Evolutionary conservation across 2,113 vertebrate species (phyloP), one percentile per base, ranked within the genome.

Genomic region (Hemicordylus capensis): DNA sequence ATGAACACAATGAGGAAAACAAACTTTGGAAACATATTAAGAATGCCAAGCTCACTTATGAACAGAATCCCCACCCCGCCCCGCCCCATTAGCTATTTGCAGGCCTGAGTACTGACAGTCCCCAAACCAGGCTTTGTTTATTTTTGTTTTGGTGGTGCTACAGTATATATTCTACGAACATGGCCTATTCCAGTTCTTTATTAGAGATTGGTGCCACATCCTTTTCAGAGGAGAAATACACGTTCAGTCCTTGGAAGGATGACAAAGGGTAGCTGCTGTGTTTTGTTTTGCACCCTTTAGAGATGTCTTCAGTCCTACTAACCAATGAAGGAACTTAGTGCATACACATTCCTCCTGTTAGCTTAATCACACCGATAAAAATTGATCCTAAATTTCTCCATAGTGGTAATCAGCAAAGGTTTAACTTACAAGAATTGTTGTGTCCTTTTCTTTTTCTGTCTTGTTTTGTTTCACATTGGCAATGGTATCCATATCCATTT

Each of bases 1-100:
- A 91, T 91, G 90, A 92, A 93, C 94, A 91, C 79, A 0, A 80
- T 85, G 91, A 94, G 92, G 93, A 93, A 85, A 95, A 95, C 66
- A 81, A 94, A 92, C 90, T 75, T 90, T 61, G 89, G 95, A 80
- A 87, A 91, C 82, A 69, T 44, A 92, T 89, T 91, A 84, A 76
- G 90, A 77, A 93, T 89, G 91, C 85, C 86, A 93, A 90, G 93
- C 92, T 85, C 89, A 89, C 79, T 56, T 87, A 93, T 78, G 81
- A 81, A 75, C 85, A 91, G 90, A 81, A 79, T 81, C 14, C 24
- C 37, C 26, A 28, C 58, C 11, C 78, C n/a, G 14, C 19, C 34
- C 6, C 7, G 80, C 90, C 88, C 34, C 54, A 88, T 39, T 28
- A 87, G 88, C 3, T 1, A 24, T 89, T 85, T 90, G 90, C 89